These are phyloP conservation scores for Zeus faber DNA, from an alignment of 2,113 vertebrate species.

Conservation along the genomic window DNA sequence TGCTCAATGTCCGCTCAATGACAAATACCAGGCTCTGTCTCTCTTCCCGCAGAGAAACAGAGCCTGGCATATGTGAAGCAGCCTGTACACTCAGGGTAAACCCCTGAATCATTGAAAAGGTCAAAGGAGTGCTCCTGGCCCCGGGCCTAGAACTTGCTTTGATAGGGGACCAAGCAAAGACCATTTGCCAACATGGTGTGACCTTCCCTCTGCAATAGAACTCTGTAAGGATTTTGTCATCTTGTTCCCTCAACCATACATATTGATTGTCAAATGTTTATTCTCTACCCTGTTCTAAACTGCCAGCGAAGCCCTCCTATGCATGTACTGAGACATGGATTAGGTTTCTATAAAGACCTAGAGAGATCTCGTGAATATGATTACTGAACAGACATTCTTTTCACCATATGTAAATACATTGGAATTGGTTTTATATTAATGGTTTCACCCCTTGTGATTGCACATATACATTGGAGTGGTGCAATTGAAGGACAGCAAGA, in stretches of 20 bases:
- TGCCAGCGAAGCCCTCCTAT: conserved; percentile 2
- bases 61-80: background rate
- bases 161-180: conserved; percentile 29
- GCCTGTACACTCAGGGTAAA: conserved; percentile 9
- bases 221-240: conserved; percentile 9
- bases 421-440: too few species aligned
- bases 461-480: background rate
- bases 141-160: conserved; percentile 5
- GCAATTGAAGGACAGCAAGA: background rate
- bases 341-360: background rate
- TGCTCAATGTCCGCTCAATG: conserved; percentile 38
- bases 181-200: background rate
- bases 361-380: too few species aligned
- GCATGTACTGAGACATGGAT: background rate
- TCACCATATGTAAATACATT: too few species aligned
- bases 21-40: conserved; percentile 25
- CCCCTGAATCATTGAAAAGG: conserved; percentile 50
- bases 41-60: background rate
- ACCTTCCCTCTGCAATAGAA: conserved; percentile 29
- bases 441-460: background rate
- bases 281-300: background rate
- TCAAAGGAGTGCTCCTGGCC: conserved; percentile 41
- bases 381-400: too few species aligned
- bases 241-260: conserved; percentile 6
- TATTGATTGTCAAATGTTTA: conserved; percentile 5